These are phyloP conservation scores for Blastobasis lacticolella DNA, from an alignment of 2,888 invertebrate species.

Conservation along the genomic window DNA sequence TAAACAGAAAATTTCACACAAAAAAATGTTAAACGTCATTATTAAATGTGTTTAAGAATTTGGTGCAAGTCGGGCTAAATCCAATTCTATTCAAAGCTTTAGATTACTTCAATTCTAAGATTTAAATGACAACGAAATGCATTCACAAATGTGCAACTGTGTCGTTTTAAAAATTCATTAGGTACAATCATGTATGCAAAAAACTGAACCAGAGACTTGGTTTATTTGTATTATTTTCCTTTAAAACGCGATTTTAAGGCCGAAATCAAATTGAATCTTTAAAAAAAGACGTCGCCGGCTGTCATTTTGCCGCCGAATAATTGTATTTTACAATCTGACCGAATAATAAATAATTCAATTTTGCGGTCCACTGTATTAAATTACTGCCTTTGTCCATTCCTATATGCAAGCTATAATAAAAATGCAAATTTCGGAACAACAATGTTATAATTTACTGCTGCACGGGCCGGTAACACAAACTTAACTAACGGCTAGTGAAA, in stretches of 20 bases:
- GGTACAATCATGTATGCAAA: no score
- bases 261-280: slow-evolving; percentile 32
- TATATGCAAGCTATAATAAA: slow-evolving; percentile 62
- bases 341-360: slow-evolving; percentile 69
- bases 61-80: no score
- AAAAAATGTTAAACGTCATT: no score
- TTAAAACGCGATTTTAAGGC: slow-evolving; percentile 16
- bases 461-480: background rate
- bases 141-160: no score
- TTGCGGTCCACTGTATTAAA: slow-evolving; percentile 56
- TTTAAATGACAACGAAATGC: no score
- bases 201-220: no score
- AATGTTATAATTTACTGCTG: slow-evolving; percentile 53
- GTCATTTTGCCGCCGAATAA: slow-evolving; percentile 40
- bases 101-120: no score
- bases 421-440: slow-evolving; percentile 61
- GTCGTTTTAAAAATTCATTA: no score
- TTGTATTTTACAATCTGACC: slow-evolving; percentile 51
- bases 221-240: slow-evolving; percentile 5
- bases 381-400: slow-evolving; percentile 55
- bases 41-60: no score
- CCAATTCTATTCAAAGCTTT: no score
- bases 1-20: no score
- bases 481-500: no score
- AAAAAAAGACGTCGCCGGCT: slow-evolving; percentile 31